Evolutionary conservation across 2,888 invertebrate species (phyloP).

Genomic region (Petrolisthes manimaculis): DNA sequence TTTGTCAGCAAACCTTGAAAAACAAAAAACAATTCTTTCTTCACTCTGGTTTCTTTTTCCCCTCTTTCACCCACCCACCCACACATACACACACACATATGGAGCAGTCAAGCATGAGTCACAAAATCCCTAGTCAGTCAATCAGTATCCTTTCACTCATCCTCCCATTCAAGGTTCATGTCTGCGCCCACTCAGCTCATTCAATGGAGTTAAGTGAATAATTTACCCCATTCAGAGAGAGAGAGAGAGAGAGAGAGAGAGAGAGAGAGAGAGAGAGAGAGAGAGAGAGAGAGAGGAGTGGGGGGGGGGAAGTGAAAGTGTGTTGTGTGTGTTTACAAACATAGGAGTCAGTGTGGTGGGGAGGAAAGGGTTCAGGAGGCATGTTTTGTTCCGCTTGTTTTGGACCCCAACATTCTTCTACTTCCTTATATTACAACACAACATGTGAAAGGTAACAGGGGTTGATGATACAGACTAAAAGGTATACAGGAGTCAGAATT

Average conservation of each 20-base stretch:
- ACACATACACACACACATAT: neutral
- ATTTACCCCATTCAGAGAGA: neutral
- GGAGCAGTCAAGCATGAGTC: no score
- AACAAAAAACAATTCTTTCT: neutral
- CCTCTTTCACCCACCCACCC: no score
- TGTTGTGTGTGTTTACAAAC: neutral
- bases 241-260: constrained; percentile 5
- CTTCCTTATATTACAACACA: no score
- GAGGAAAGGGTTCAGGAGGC: neutral
- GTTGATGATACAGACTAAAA: no score
- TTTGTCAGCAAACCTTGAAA: no score
- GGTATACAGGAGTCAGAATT: no score
- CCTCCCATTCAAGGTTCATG: no score
- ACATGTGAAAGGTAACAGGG: no score
- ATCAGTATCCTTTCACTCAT: no score
- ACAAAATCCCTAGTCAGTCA: no score
- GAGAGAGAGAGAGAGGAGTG: constrained; percentile 9
- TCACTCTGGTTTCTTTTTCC: neutral
- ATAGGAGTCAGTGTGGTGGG: neutral
- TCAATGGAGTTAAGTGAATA: neutral
- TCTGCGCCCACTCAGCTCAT: neutral
- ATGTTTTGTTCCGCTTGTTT: no score
- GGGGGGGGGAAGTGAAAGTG: neutral
- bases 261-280: constrained; percentile 13
- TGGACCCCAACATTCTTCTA: no score